Base-by-base conservation (phyloP, 2,888 invertebrate genomes). In the Notodonta dromedarius region DNA sequence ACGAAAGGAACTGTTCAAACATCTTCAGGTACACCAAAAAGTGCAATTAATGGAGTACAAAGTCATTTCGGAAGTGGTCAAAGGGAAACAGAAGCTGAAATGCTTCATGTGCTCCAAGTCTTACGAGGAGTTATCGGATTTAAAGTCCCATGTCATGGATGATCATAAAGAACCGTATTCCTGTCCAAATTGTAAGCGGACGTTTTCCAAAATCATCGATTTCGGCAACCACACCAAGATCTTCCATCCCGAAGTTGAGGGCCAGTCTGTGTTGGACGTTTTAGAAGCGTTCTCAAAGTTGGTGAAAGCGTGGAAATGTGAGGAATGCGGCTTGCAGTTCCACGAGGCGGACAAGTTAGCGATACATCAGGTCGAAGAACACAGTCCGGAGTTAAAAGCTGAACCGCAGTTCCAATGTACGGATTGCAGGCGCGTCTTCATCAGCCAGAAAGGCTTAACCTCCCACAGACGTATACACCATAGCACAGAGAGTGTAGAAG, bases 291-390 rank as follows among this genome's bases (percentile, higher is more conserved):
- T 92, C 61, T 90, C 91, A 0, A 88, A 86, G 65, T 67, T 93
- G 46, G 87, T 91, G 0, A 85, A 89, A 67, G 91, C 91, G n/a
- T 93, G 93, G 93, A 93, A 92, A 67, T 93, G 93, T 57, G 90
- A 91, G n/a, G 91, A 90, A 54, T 93, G 93, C 56, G 87, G 87
- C 1, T 58, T 88, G 11, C 93, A 93, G 62, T 93, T 93, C 57
- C 87, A 90, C 14, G 89, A 91, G 66, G 89, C 91, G 0, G 92
- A 93, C 55, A 91, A 92, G 65, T 72, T 93, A 11, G 93, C 92
- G 0, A 68, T 88, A 64, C 93, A 93, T 66, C 89, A 92, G 64
- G 79, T 90, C 2, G 90, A 92, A 58, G 80, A 84, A 54, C 93
- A 93, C 57, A 85, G 85, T 56, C 88, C 88, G 0, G 91, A 91